Evolutionary conservation across 2,797 vertebrate genomes (phyloP).

Genomic region (Syndactyla subalaris): DNA sequence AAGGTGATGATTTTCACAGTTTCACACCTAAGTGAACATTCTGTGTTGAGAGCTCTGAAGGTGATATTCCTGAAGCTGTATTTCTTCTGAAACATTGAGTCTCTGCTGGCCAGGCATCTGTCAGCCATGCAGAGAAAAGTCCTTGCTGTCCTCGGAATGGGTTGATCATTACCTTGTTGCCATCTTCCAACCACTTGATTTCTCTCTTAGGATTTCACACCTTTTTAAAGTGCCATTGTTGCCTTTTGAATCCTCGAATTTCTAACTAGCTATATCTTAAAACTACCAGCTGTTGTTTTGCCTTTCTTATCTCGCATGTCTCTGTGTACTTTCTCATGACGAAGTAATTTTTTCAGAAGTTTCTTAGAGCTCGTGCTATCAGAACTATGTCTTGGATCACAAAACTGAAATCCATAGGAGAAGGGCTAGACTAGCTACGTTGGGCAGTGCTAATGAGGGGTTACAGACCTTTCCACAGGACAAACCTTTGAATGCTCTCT

Average conservation of each 20-base stretch:
- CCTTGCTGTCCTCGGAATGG: neutral
- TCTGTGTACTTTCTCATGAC: neutral
- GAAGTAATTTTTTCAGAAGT: neutral
- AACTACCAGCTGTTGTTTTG: neutral
- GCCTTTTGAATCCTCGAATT: neutral
- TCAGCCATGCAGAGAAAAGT: neutral
- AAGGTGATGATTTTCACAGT: neutral
- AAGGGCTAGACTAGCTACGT: fast-evolving
- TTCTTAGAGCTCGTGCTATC: neutral
- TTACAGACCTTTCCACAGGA: neutral
- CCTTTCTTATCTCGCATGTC: neutral
- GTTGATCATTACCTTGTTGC: neutral
- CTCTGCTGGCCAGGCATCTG: neutral
- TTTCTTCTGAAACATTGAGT: neutral
- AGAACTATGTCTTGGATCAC: neutral
- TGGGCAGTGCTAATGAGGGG: neutral
- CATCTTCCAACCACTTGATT: neutral
- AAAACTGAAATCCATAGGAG: neutral
- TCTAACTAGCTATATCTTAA: neutral
- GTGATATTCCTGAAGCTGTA: neutral
- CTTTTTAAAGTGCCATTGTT: neutral
- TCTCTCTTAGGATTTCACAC: neutral
- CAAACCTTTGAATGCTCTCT: neutral
- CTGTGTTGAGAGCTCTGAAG: neutral
- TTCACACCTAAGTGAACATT: neutral